phyloP scores from a whole-genome alignment of 2,797 vertebrate species.

The Bothrops alternatus region DNA sequence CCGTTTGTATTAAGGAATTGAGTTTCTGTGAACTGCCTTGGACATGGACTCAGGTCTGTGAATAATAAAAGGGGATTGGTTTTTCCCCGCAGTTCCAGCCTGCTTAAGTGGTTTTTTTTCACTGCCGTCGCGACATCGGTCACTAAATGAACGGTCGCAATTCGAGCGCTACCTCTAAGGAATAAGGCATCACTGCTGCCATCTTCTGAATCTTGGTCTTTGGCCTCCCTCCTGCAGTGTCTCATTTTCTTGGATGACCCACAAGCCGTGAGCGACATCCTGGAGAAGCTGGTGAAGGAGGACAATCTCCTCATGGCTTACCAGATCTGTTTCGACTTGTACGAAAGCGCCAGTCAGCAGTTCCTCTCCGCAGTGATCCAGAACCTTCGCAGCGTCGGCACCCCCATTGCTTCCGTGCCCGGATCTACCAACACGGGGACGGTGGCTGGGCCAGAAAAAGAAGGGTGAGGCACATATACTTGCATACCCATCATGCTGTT shows the following conservation, averaged over 20 bases:
- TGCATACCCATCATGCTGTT: background rate
- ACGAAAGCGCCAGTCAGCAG: constrained; percentile 98
- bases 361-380: constrained; percentile 98
- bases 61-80: no score
- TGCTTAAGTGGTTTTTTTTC: no score
- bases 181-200: background rate
- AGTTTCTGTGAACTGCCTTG: no score
- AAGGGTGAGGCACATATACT: constrained; percentile 74
- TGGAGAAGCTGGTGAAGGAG: constrained; percentile 97
- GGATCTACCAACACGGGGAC: constrained; percentile 97
- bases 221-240: constrained; percentile 75
- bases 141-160: no score
- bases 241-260: constrained; percentile 98
- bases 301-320: constrained; percentile 99
- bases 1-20: no score
- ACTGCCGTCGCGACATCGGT: no score
- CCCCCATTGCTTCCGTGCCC: constrained; percentile 91
- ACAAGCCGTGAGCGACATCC: constrained; percentile 96
- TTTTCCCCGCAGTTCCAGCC: no score
- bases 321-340: constrained; percentile 98
- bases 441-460: constrained; percentile 84
- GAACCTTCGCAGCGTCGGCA: constrained; percentile 91
- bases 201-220: background rate
- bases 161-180: no score
- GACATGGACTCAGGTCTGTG: no score